Conservation (phyloP, 2,888 invertebrate species). For the Ferdinandea cuprea region DNA sequence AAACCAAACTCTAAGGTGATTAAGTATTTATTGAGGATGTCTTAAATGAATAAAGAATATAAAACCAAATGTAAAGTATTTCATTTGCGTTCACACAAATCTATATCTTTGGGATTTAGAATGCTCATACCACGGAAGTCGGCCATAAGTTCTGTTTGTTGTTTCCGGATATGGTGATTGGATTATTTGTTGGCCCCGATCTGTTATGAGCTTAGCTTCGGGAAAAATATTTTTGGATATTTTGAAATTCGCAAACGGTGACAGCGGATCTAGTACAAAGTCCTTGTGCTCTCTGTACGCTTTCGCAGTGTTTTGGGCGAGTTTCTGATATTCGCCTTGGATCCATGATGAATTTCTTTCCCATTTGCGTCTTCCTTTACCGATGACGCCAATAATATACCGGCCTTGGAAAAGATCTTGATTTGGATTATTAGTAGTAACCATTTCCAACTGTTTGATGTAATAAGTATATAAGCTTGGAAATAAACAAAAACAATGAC, state of each 20-base stretch:
- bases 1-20: too few relatives aligned
- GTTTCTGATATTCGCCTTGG: conserved; percentile 17
- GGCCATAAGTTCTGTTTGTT: conserved; percentile 37
- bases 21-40: too few relatives aligned
- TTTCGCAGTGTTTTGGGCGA: neutral
- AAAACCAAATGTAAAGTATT: too few relatives aligned
- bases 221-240: conserved; percentile 29
- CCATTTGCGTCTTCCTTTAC: conserved; percentile 31
- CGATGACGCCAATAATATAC: conserved; percentile 27
- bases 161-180: conserved; percentile 16
- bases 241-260: neutral
- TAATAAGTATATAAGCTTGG: too few relatives aligned
- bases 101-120: conserved; percentile 14
- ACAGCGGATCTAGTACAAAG: neutral
- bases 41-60: too few relatives aligned
- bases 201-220: neutral
- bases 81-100: too few relatives aligned
- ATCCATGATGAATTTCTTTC: conserved; percentile 25
- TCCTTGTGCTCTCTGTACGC: conserved; percentile 3
- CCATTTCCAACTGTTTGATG: too few relatives aligned
- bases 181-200: neutral
- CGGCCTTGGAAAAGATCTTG: too few relatives aligned
- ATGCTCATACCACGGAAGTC: conserved; percentile 28
- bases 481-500: too few relatives aligned
- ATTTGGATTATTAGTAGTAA: too few relatives aligned